These are phyloP conservation scores for Mesorhabditis spiculigera DNA, from an alignment of 2,888 invertebrate species.

Conservation along the genomic window DNA sequence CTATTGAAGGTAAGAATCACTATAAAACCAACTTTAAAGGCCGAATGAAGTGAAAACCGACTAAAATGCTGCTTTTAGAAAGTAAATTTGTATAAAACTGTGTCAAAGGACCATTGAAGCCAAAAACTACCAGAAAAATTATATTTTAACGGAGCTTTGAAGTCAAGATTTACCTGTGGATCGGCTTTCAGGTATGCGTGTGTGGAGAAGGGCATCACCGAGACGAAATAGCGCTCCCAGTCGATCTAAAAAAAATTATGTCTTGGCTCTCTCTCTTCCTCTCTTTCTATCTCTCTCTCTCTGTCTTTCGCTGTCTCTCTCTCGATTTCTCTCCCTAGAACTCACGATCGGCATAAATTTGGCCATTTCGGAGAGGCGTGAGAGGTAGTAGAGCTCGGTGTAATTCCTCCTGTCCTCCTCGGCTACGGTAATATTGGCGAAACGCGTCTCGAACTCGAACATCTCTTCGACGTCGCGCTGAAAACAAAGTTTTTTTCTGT, in stretches of 20 bases:
- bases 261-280: neutral
- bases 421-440: slow-evolving; percentile 49
- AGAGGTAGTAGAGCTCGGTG: slow-evolving; percentile 46
- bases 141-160: neutral
- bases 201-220: slow-evolving; percentile 51
- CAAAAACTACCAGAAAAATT: neutral
- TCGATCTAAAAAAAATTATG: slow-evolving; percentile 42
- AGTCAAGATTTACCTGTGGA: slow-evolving; percentile 37
- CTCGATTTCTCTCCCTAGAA: no score
- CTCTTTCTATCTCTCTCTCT: no score
- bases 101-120: neutral
- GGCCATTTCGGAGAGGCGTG: slow-evolving; percentile 37
- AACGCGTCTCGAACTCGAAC: slow-evolving; percentile 45
- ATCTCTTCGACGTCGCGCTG: slow-evolving; percentile 48
- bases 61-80: no score
- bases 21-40: no score
- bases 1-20: no score
- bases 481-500: no score
- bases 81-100: neutral
- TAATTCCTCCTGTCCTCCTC: slow-evolving; percentile 53
- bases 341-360: slow-evolving; percentile 49
- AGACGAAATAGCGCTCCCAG: slow-evolving; percentile 53
- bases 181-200: slow-evolving; percentile 51
- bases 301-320: neutral
- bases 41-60: no score